Base-by-base conservation (phyloP, 2,797 vertebrate species). In the Euphonia xanthogaster region DNA sequence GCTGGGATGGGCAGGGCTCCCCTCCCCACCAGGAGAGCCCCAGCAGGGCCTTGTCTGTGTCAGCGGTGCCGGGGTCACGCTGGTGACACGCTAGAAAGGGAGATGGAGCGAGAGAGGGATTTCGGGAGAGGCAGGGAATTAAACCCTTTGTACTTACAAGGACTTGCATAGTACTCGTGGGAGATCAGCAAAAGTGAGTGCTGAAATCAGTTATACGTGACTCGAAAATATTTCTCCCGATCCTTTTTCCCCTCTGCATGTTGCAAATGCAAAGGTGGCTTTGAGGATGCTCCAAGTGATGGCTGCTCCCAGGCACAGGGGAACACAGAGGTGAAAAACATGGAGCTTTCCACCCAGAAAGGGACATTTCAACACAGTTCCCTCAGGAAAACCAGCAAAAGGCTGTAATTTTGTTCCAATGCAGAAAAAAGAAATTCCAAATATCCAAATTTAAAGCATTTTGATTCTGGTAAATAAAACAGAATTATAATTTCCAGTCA, bases 31-130 rank as follows among this genome's bases (percentile, higher is more conserved):
- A 7, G 58, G 67, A 27, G 15, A 0, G 14, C 15, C 60, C 14
- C 0, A 1, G 3, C 0, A 6, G 62, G 54, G 65, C 23, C 12
- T 0, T 5, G 5, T 6, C 57, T 1, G 33, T 2, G 54, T 8
- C 61, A 13, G 55, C 51, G 28, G 53, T 1, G 58, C 53, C 13
- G 37, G 57, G 60, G 45, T 30, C 12, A 5, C 6, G 0, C 0
- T 12, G 51, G 27, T 3, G 5, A 47, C 62, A 19, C 6, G 2
- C 14, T 1, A 1, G 16, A 9, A 7, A 1, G n/a, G 40, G 71
- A 55, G 13, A 30, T 54, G 82, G 51, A 76, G 53, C 4, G 21
- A 63, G 27, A 51, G 33, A 70, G 13, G 50, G 79, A 37, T 37
- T 31, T 30, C 14, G 27, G 67, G 35, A 85, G 65, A 70, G 65